These are phyloP conservation scores for Mesopsocus fuscifrons DNA, from an alignment of 2,888 invertebrate genomes.

Conservation along the genomic window DNA sequence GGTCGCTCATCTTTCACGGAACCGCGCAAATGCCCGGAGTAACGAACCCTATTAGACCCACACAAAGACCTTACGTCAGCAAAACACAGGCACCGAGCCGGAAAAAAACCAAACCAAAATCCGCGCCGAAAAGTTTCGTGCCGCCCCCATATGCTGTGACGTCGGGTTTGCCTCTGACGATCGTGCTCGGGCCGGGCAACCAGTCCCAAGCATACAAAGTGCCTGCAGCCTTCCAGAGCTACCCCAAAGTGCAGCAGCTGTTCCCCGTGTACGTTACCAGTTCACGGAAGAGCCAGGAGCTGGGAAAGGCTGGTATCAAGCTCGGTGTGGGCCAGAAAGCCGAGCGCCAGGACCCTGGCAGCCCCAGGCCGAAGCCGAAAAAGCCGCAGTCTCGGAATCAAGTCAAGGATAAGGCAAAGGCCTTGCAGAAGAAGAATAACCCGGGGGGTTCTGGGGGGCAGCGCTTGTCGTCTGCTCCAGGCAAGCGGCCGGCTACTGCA, in stretches of 20 bases:
- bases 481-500: too few relatives aligned
- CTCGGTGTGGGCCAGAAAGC: conserved; percentile 2
- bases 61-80: conserved; percentile 16
- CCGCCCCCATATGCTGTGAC: conserved; percentile 23
- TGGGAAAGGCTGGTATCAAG: neutral
- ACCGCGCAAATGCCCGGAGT: conserved; percentile 37
- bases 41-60: conserved; percentile 15
- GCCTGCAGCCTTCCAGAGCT: conserved; percentile 50
- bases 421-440: neutral
- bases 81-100: conserved; percentile 10
- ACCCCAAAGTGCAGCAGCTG: conserved; percentile 56
- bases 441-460: too few relatives aligned
- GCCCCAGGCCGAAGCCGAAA: neutral
- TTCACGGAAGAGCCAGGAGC: neutral
- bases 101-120: conserved; percentile 14
- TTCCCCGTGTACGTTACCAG: conserved; percentile 32
- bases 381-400: neutral
- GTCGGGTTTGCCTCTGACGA: conserved; percentile 21
- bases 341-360: conserved; percentile 1
- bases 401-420: neutral
- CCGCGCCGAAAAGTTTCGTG: conserved; percentile 19
- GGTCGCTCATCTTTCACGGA: conserved; percentile 86
- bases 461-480: too few relatives aligned
- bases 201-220: conserved; percentile 30
- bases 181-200: conserved; percentile 19